phyloP scores from a whole-genome alignment of 2,888 invertebrate genomes.

The Nomada goodeniana region DNA sequence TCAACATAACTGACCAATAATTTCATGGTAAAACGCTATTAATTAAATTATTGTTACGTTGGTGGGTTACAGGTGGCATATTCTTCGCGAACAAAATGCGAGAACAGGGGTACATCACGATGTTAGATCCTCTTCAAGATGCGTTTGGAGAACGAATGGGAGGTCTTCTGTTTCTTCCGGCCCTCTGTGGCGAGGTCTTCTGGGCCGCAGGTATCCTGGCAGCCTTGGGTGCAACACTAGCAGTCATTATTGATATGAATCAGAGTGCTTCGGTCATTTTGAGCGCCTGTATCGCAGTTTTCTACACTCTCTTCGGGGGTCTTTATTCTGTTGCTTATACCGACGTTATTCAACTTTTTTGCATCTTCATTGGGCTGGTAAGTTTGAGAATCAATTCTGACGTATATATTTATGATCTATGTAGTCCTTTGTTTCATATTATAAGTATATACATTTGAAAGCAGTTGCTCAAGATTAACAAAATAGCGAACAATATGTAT shows the following conservation, averaged over 20 bases:
- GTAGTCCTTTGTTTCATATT: too few species aligned
- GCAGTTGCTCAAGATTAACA: not conserved
- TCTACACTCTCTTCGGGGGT: slow-evolving; percentile 99
- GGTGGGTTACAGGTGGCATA: slow-evolving; percentile 90
- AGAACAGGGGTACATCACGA: slow-evolving; percentile 98
- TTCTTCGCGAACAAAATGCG: slow-evolving; percentile 99
- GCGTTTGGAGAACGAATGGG: slow-evolving; percentile 99
- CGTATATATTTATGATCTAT: not conserved
- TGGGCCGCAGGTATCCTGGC: slow-evolving; percentile 99
- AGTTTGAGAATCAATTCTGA: slow-evolving; percentile 75
- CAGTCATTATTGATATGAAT: slow-evolving; percentile 98
- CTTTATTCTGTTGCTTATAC: slow-evolving; percentile 99
- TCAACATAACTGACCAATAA: too few species aligned
- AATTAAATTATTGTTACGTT: too few species aligned
- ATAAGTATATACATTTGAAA: not conserved
- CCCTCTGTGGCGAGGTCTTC: slow-evolving; percentile 98
- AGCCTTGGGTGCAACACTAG: slow-evolving; percentile 97
- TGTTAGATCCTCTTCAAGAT: slow-evolving; percentile 99
- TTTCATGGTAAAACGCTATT: too few species aligned
- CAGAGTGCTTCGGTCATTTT: slow-evolving; percentile 96
- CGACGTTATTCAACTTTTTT: slow-evolving; percentile 98
- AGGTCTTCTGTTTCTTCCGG: slow-evolving; percentile 97
- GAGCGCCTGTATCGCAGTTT: slow-evolving; percentile 97
- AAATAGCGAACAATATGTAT: not conserved
- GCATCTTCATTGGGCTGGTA: slow-evolving; percentile 97